Base-by-base conservation (phyloP, 2,797 vertebrate species). In the Ibycter americanus region DNA sequence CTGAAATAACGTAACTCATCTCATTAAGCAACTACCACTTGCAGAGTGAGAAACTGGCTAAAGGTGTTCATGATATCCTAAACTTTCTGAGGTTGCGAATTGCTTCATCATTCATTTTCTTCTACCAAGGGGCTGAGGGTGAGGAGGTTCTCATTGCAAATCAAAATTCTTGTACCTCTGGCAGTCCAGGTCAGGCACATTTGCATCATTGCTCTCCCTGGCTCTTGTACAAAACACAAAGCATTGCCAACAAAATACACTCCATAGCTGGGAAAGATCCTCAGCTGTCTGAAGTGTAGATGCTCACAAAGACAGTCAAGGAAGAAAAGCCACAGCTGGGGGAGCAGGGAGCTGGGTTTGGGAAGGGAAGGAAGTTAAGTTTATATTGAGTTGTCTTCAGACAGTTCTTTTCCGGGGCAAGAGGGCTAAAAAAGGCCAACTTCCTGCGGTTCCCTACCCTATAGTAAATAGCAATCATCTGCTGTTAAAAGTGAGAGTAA, bases 391-490 rank as follows among this genome's bases (percentile, higher is more conserved):
- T 32, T 73, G 76, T 31, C 62, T 91, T 83, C 81, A 81, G 49
- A 87, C 1, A 23, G 52, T 32, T 61, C 59, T 87, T 84, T 93
- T 93, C 59, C 66, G 95, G 59, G 59, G 55, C 52, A 82, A 61
- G 54, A 91, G 65, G 47, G 68, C 72, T 93, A 71, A 95, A 77
- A 96, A 95, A 82, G 93, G 58, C 40, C 90, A 85, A 73, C 62
- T 92, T 95, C 95, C 92, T 90, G 93, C 93, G 90, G 76, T 93
- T 93, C 71, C 20, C 68, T 68, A 87, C 63, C 72, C 93, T 63
- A 10, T 13, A 89, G 96, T 95, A 93, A 98, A 96, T 34, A 97
- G 62, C 77, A 97, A 96, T 92, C 82, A 94, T 95, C 89, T 83
- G 88, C 74, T 90, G 79, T 91, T 85, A 82, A 80, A 95, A 94